Base-by-base conservation (phyloP, 2,797 vertebrate genomes). In the Garrulus glandarius region DNA sequence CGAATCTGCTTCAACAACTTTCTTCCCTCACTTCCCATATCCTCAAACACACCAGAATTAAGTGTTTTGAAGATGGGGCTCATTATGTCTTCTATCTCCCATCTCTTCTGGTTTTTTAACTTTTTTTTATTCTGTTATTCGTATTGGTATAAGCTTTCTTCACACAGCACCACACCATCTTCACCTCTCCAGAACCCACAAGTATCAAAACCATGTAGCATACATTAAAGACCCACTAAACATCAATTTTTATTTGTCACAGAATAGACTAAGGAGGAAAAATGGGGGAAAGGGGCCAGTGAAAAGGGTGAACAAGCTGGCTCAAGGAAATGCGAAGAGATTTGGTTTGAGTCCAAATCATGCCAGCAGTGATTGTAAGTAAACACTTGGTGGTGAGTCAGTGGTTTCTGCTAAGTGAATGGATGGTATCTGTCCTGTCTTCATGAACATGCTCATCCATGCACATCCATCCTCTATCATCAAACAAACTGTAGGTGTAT, bases 341-440 rank as follows among this genome's bases (percentile, higher is more conserved):
- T 83, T 71, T 85, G 68, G 18, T 34, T 59, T 60, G 43, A 83
- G 57, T 93, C 65, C 65, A 78, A 34, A 61, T 87, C 36, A 24
- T 59, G 50, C 68, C 79, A 85, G 43, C 29, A 75, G 26, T 72
- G 87, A 69, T 77, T 0, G 0, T 78, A 70, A 85, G 57, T 80
- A 89, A 92, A 79, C 21, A 56, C 50, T 59, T 85, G 59, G 27
- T 88, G 22, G 43, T 74, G 65, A 81, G 81, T 84, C 32, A 44
- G 43, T 87, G 70, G 53, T 53, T 96, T 86, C 75, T 77, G 29
- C 85, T 60, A 41, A 63, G 37, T 47, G 47, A 92, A 26, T 0
- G 21, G 60, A 21, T 70, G 41, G 20, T 67, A 17, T 69, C 60
- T 83, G 36, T 47, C 36, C 50, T 91, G 41, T 70, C 64, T 26